Evolutionary conservation across 2,797 vertebrate genomes (phyloP).

Genomic region (Antrozous pallidus): DNA sequence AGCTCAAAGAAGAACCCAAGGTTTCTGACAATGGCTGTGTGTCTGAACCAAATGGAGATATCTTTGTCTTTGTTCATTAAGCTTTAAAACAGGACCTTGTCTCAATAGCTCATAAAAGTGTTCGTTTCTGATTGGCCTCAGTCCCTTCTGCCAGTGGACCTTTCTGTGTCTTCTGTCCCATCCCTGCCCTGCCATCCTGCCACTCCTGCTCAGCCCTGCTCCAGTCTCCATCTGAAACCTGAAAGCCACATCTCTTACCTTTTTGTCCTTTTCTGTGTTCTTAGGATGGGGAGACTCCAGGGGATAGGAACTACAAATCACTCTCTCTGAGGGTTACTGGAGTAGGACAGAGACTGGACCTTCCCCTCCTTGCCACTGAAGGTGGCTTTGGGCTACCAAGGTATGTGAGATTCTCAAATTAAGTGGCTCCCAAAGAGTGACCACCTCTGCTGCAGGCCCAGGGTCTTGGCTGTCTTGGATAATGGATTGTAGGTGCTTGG

Average conservation of each 20-base stretch:
- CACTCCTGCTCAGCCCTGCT: neutral
- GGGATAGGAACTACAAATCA: neutral
- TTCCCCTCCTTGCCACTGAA: neutral
- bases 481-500: neutral
- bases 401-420: neutral
- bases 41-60: neutral
- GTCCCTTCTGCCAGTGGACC: too few species aligned
- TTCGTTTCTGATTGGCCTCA: neutral
- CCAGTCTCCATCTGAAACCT: neutral
- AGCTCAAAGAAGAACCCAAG: neutral
- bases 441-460: neutral
- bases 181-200: neutral
- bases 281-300: neutral
- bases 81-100: neutral
- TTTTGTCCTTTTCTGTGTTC: neutral
- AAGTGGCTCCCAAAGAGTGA: neutral
- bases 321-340: neutral
- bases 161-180: rapidly evolving
- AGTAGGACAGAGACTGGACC: neutral
- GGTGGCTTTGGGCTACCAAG: neutral
- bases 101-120: neutral
- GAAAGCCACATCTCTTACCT: neutral
- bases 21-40: neutral
- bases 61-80: neutral
- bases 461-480: neutral